phyloP scores from a whole-genome alignment of 2,888 invertebrate species.

The Pegoplata infirma region DNA sequence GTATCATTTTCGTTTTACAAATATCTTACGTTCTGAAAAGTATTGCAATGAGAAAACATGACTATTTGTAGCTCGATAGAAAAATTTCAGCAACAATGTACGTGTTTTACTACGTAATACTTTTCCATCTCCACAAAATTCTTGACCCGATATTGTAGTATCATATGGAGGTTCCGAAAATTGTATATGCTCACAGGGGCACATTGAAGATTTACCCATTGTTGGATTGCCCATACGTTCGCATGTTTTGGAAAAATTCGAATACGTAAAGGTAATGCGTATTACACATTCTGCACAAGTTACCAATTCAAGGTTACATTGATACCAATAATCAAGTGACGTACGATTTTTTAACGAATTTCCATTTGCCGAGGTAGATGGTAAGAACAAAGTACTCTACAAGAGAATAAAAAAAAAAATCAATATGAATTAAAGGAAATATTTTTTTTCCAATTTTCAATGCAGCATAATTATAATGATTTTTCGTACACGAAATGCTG shows the following conservation, averaged over 20 bases:
- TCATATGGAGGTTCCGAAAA: conserved; percentile 84
- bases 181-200: conserved; percentile 82
- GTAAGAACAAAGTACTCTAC: conserved; percentile 70
- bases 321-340: conserved; percentile 77
- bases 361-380: conserved; percentile 63
- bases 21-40: conserved; percentile 81
- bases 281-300: conserved; percentile 85
- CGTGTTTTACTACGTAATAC: conserved; percentile 82
- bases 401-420: too few species aligned
- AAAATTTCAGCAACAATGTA: conserved; percentile 80
- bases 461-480: background rate
- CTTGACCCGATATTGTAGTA: conserved; percentile 80
- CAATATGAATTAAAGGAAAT: conserved; percentile 19
- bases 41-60: conserved; percentile 83
- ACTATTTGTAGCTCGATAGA: conserved; percentile 80
- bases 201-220: conserved; percentile 71
- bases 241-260: conserved; percentile 76
- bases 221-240: conserved; percentile 70
- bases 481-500: conserved; percentile 74
- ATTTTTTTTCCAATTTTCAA: conserved; percentile 6
- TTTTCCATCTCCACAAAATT: conserved; percentile 81
- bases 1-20: background rate
- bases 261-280: conserved; percentile 75
- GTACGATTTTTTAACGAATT: conserved; percentile 69
- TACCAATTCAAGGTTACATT: conserved; percentile 83